These are phyloP conservation scores for Aepyceros melampus DNA, from an alignment of 2,113 vertebrate species.

Conservation along the genomic window DNA sequence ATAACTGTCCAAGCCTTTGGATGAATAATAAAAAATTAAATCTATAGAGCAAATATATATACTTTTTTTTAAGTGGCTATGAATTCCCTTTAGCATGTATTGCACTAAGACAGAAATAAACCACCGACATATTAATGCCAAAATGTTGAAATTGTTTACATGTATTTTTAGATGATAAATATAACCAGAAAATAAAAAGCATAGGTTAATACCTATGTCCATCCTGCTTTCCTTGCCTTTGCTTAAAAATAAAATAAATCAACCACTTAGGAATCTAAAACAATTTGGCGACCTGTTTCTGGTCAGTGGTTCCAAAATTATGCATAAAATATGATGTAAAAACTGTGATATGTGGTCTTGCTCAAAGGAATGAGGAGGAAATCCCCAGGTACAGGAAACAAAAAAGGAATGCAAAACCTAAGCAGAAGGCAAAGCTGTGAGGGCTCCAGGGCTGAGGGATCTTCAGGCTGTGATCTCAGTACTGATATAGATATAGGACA, in stretches of 20 bases:
- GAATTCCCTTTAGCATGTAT: neutral
- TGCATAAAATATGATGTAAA: neutral
- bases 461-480: neutral
- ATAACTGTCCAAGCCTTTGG: neutral
- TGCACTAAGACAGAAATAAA: neutral
- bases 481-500: neutral
- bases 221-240: neutral
- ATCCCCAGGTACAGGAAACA: neutral
- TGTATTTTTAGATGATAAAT: slow-evolving; percentile 23
- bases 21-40: slow-evolving; percentile 28
- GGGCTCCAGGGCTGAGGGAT: neutral
- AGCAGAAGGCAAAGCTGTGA: neutral
- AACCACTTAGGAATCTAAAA: neutral
- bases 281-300: neutral
- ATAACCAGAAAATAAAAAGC: neutral
- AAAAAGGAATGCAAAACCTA: neutral
- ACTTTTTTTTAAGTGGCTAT: neutral
- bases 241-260: neutral
- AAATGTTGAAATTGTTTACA: neutral
- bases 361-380: neutral
- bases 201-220: neutral
- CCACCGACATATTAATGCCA: neutral
- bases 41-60: neutral
- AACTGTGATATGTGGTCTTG: neutral
- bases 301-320: neutral